phyloP scores from a whole-genome alignment of 2,797 vertebrate species.

The Sardinella longiceps region DNA sequence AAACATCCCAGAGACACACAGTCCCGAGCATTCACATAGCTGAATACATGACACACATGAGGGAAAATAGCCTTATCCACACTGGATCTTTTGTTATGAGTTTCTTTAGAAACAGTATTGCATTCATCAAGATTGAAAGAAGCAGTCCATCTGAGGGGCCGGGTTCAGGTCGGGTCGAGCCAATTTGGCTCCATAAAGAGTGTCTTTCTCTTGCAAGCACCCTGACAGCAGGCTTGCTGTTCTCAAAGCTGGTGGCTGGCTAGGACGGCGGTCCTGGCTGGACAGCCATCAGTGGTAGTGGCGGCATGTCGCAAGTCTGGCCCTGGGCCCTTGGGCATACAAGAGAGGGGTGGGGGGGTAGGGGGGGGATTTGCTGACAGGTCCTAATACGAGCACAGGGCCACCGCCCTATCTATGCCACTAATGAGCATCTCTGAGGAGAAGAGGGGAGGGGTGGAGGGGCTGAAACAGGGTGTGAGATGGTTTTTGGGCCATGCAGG shows the following conservation, averaged over 20 bases:
- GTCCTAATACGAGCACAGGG: slow-evolving; percentile 44
- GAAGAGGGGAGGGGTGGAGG: background rate
- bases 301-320: background rate
- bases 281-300: background rate
- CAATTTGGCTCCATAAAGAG: background rate
- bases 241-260: background rate
- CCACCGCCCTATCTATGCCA: slow-evolving; percentile 47
- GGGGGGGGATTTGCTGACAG: slow-evolving; percentile 42
- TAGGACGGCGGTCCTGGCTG: background rate
- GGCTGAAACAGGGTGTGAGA: background rate
- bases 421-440: slow-evolving; percentile 44
- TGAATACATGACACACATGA: background rate
- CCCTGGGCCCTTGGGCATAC: background rate
- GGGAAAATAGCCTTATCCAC: slow-evolving; percentile 19
- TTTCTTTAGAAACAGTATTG: background rate
- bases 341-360: background rate
- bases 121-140: background rate
- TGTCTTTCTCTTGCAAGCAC: background rate
- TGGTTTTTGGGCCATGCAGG: background rate
- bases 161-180: background rate
- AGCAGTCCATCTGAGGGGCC: no score
- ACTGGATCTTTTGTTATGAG: slow-evolving; percentile 35
- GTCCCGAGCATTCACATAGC: background rate
- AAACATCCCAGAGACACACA: background rate
- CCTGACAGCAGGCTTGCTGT: background rate